A percentile compares a stretch with the other conserved stretches of the same genome.
These are phyloP conservation scores for Cyprinodon tularosa DNA, from an alignment of 2,113 vertebrate genomes.

Conservation along the genomic window DNA sequence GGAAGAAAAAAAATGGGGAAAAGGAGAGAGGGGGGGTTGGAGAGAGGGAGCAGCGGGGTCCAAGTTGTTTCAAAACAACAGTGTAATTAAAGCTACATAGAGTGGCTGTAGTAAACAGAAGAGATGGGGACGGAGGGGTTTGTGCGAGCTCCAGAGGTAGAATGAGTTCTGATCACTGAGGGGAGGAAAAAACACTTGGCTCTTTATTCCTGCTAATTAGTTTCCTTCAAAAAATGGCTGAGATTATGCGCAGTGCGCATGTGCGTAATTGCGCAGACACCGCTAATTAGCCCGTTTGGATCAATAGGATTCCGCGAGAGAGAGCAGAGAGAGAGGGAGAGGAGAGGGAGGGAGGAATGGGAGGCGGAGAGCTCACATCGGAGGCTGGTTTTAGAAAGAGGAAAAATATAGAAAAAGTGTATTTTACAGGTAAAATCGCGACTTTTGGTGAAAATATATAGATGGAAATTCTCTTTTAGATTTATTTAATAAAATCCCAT, in stretches of 20 bases:
- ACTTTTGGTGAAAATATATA: conserved; percentile 20
- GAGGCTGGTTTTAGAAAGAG: conserved; percentile 42
- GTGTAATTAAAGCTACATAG: conserved; percentile 81
- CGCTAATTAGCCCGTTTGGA: conserved; percentile 81
- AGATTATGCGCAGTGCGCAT: conserved; percentile 77
- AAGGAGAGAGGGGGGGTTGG: conserved; percentile 46
- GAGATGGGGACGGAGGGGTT: conserved; percentile 78
- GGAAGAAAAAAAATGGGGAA: conserved; percentile 28
- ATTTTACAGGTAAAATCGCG: conserved; percentile 18
- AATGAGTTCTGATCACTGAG: conserved; percentile 81
- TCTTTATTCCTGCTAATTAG: conserved; percentile 99
- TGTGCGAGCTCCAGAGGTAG: conserved; percentile 80
- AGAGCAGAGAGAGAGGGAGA: conserved; percentile 35
- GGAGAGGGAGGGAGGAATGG: conserved; percentile 3
- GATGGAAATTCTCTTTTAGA: neutral
- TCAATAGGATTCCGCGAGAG: conserved; percentile 80
- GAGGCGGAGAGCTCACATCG: conserved; percentile 33
- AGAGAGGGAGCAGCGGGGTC: conserved; percentile 72
- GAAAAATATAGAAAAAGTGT: conserved; percentile 43
- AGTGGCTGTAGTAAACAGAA: conserved; percentile 73
- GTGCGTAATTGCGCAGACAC: conserved; percentile 80
- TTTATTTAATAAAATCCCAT: neutral
- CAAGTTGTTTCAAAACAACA: conserved; percentile 76
- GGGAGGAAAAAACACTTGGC: conserved; percentile 85
- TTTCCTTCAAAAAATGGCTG: conserved; percentile 94